phyloP scores from a whole-genome alignment of 2,888 invertebrate genomes.

The Boloria selene region DNA sequence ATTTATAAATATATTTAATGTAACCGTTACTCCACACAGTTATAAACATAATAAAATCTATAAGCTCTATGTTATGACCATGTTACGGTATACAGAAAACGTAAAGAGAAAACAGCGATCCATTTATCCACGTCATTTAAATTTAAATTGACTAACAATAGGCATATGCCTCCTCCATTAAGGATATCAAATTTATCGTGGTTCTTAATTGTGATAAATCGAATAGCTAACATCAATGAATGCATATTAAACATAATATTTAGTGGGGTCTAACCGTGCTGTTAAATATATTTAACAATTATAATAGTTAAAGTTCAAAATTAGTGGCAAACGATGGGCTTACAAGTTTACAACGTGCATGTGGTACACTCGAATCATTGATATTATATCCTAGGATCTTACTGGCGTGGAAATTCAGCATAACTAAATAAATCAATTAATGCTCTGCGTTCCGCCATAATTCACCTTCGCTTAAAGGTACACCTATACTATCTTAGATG shows the following conservation, averaged over 20 bases:
- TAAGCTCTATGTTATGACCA: not conserved
- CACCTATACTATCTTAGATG: not conserved
- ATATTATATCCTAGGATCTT: too few species aligned
- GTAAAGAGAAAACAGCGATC: slow-evolving; percentile 20
- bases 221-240: slow-evolving; percentile 34
- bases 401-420: not conserved
- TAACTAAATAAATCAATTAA: slow-evolving; percentile 1
- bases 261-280: slow-evolving; percentile 12
- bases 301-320: not conserved
- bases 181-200: slow-evolving; percentile 35
- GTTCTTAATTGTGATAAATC: slow-evolving; percentile 36
- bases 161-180: slow-evolving; percentile 30
- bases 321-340: not conserved
- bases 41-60: not conserved
- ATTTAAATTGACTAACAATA: slow-evolving; percentile 35
- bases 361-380: too few species aligned
- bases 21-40: too few species aligned
- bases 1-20: too few species aligned
- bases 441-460: slow-evolving; percentile 1
- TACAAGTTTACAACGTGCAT: too few species aligned
- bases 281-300: not conserved
- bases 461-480: slow-evolving; percentile 1
- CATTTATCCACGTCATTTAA: slow-evolving; percentile 35
- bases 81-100: slow-evolving; percentile 4
- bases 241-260: slow-evolving; percentile 24